phyloP scores from a whole-genome alignment of 2,797 vertebrate species.

The Chromobotia macracanthus region DNA sequence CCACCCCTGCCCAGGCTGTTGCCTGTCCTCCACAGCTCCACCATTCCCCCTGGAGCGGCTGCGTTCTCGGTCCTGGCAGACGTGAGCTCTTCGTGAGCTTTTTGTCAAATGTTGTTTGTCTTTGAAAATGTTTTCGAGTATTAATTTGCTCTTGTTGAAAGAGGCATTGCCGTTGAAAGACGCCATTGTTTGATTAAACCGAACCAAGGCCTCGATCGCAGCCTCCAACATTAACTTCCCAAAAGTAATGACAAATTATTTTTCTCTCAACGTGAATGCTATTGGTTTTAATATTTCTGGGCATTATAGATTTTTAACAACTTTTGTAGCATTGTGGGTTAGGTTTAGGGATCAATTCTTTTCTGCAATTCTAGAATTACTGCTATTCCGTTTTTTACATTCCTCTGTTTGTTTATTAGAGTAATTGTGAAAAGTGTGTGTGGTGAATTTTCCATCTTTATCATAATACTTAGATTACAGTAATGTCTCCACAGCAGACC shows the following conservation, averaged over 20 bases:
- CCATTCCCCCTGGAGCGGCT: conserved; percentile 14
- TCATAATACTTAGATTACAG: background rate
- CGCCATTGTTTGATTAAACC: background rate
- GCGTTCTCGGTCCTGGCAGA: background rate
- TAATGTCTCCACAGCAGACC: conserved; percentile 75
- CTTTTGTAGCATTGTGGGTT: no score
- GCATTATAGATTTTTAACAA: no score
- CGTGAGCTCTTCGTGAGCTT: conserved; percentile 11
- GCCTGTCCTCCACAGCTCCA: conserved; percentile 16
- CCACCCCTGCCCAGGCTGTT: conserved; percentile 40
- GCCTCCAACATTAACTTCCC: no score
- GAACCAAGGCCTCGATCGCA: background rate
- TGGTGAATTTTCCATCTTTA: no score
- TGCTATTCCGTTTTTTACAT: no score
- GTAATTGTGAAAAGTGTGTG: background rate
- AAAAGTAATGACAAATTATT: background rate
- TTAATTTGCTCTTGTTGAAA: background rate
- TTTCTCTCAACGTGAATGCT: no score
- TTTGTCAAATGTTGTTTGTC: background rate
- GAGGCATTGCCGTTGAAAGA: background rate
- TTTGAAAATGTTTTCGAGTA: background rate
- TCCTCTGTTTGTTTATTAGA: background rate
- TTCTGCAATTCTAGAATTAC: no score
- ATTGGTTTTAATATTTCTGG: no score
- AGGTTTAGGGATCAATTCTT: no score